Percentiles rank a stretch among this genome's conserved stretches.
Conservation (phyloP, 2,797 vertebrate genomes). For the Aeoliscus strigatus region DNA sequence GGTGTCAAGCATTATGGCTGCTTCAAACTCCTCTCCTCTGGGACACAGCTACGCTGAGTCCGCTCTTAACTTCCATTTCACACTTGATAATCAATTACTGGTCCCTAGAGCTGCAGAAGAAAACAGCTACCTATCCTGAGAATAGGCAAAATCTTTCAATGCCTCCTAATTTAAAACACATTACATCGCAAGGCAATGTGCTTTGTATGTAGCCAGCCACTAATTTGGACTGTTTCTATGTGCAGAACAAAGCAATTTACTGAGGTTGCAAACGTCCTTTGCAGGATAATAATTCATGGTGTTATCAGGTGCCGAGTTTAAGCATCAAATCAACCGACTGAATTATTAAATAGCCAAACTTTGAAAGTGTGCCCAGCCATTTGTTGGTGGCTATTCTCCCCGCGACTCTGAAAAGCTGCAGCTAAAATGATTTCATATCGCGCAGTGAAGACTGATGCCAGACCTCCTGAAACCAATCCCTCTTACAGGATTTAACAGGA, state of each 20-base stretch:
- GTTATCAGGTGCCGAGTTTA: constrained; percentile 67
- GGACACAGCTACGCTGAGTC: constrained; percentile 41
- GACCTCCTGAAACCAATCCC: constrained; percentile 68
- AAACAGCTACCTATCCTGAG: constrained; percentile 55
- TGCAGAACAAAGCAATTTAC: constrained; percentile 73
- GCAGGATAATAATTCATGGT: constrained; percentile 66
- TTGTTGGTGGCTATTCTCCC: constrained; percentile 61
- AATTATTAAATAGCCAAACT: constrained; percentile 69
- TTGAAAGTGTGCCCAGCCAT: constrained; percentile 63
- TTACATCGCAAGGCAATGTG: constrained; percentile 67
- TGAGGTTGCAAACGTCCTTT: constrained; percentile 67
- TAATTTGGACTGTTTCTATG: constrained; percentile 70
- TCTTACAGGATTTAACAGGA: constrained; percentile 70
- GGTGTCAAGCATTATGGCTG: constrained; percentile 9
- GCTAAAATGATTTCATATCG: constrained; percentile 75
- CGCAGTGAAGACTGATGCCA: constrained; percentile 65
- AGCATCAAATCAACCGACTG: constrained; percentile 68
- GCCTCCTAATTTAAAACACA: constrained; percentile 74
- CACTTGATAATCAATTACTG: constrained; percentile 71
- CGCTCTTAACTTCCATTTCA: constrained; percentile 66
- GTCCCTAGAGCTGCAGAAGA: constrained; percentile 58
- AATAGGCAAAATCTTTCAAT: constrained; percentile 62
- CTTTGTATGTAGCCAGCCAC: constrained; percentile 65
- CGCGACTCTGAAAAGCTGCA: constrained; percentile 63
- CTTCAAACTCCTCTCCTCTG: constrained; percentile 36